Percentiles rank a stretch among this genome's conserved stretches.
Evolutionary conservation across 2,888 invertebrate genomes (phyloP).

Genomic region (Geophilus truncorum): DNA sequence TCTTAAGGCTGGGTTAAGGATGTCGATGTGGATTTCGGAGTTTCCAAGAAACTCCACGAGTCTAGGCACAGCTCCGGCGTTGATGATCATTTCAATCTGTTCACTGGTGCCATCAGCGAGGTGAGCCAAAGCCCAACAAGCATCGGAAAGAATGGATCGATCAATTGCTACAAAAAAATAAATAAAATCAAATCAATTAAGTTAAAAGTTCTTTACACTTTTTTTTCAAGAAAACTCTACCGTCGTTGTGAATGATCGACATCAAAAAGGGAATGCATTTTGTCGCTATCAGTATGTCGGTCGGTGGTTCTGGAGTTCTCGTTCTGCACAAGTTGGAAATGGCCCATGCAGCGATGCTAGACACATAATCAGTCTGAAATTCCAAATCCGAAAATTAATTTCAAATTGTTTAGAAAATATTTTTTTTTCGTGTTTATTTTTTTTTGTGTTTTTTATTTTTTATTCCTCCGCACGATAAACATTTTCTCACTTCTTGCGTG

Average conservation of each 20-base stretch:
- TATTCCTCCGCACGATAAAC: slow-evolving; percentile 94
- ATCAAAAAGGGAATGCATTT: slow-evolving; percentile 91
- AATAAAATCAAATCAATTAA: no score
- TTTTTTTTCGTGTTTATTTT: no score
- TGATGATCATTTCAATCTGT: slow-evolving; percentile 94
- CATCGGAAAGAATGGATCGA: no score
- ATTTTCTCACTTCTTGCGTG: slow-evolving; percentile 86
- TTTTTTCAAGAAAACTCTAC: no score
- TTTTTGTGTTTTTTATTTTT: no score
- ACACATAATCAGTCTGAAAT: no score
- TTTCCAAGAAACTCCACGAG: slow-evolving; percentile 94
- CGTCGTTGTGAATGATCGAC: slow-evolving; percentile 87
- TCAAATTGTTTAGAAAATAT: no score
- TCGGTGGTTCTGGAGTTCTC: slow-evolving; percentile 89
- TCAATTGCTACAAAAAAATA: neutral
- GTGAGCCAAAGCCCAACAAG: slow-evolving; percentile 98
- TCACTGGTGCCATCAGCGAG: slow-evolving; percentile 96
- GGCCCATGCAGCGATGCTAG: slow-evolving; percentile 99
- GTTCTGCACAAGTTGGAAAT: slow-evolving; percentile 98
- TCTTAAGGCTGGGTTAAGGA: slow-evolving; percentile 92
- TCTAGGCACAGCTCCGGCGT: slow-evolving; percentile 90
- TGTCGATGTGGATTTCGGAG: no score
- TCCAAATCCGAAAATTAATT: no score
- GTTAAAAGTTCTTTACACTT: no score
- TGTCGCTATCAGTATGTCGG: slow-evolving; percentile 76